These are phyloP conservation scores for Delia radicum DNA, from an alignment of 1,140 invertebrate species.

Conservation along the genomic window DNA sequence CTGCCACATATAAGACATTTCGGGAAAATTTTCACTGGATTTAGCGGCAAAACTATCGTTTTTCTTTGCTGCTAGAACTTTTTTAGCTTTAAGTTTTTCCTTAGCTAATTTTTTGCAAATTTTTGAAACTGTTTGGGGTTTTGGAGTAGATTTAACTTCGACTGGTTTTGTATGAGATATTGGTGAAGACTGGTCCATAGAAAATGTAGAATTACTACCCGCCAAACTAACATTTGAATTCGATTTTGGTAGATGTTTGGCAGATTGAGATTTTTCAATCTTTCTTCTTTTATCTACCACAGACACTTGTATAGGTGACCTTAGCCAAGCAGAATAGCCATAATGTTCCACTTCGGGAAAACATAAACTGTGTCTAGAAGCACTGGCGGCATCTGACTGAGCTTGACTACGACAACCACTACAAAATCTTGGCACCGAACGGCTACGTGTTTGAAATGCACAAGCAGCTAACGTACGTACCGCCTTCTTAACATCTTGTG, in stretches of 20 bases:
- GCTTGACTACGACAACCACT: neutral
- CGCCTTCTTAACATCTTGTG: conserved; percentile 63
- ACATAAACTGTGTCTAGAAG: neutral
- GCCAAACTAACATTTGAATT: conserved; percentile 46
- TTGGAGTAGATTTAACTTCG: neutral
- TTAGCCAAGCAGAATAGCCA: conserved; percentile 19
- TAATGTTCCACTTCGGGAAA: neutral
- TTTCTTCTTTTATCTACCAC: neutral
- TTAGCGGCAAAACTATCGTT: too few species aligned
- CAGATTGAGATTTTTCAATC: neutral
- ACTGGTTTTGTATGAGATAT: neutral
- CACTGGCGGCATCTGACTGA: conserved; percentile 40
- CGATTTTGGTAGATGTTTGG: conserved; percentile 34
- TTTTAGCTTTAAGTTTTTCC: neutral
- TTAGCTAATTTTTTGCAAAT: neutral
- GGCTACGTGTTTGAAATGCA: conserved; percentile 41
- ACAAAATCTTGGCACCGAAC: conserved; percentile 38
- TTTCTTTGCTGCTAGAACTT: neutral
- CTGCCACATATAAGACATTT: neutral
- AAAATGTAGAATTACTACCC: conserved; percentile 52
- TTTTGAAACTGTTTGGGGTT: neutral
- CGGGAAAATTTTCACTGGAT: neutral
- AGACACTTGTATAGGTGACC: neutral
- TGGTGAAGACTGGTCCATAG: conserved; percentile 40
- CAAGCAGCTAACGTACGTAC: conserved; percentile 56